A percentile compares a stretch with the other conserved stretches of the same genome.
Conservation (phyloP, 2,888 invertebrate species). For the Sphecodes monilicornis region DNA sequence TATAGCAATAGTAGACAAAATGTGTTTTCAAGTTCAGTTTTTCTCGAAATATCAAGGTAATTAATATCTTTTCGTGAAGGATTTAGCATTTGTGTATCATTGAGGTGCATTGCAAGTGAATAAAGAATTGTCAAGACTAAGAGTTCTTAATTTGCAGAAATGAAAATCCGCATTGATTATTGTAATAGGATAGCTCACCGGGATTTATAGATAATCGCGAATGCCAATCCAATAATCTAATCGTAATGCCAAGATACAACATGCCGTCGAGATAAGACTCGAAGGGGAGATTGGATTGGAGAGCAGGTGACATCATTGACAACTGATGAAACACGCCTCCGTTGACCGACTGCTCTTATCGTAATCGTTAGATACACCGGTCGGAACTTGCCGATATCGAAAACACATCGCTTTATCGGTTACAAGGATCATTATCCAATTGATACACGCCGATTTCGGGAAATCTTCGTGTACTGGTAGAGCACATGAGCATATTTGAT, state of each 20-base stretch:
- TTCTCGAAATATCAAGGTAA: too few relatives aligned
- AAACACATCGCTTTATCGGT: constrained; percentile 2
- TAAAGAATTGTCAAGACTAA: background rate
- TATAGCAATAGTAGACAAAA: too few relatives aligned
- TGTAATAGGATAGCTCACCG: constrained; percentile 15
- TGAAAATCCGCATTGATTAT: background rate
- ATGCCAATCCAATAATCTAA: constrained; percentile 35
- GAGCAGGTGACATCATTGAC: constrained; percentile 35
- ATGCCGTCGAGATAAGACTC: constrained; percentile 22
- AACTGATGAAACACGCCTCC: constrained; percentile 48
- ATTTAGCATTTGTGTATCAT: background rate
- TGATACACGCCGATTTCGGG: background rate
- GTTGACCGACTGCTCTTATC: constrained; percentile 24
- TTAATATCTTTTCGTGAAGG: background rate
- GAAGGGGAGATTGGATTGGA: constrained; percentile 31
- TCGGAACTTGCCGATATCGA: background rate
- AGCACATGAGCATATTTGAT: background rate
- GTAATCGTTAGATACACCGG: constrained; percentile 20
- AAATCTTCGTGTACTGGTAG: background rate
- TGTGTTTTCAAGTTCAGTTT: too few relatives aligned
- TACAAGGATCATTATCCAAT: constrained; percentile 9
- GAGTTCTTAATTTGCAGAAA: background rate
- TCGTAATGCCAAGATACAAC: constrained; percentile 35
- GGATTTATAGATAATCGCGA: constrained; percentile 34
- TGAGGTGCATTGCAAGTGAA: background rate